These are phyloP conservation scores for Dysidea cf. avara DNA, from an alignment of 37 sponge, comb jelly and placozoan species.

Conservation along the genomic window DNA sequence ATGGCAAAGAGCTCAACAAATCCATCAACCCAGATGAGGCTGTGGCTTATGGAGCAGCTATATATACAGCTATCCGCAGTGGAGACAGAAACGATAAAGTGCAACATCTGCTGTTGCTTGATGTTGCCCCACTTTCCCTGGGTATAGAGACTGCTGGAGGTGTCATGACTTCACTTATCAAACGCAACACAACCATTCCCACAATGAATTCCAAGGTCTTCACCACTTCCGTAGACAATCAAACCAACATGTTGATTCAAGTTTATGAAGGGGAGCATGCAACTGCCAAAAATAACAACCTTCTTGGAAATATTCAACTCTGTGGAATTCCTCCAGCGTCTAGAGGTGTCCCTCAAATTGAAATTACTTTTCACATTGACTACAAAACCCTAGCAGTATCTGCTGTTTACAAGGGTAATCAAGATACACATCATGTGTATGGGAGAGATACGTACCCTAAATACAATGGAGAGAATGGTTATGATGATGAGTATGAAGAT, in stretches of 20 bases:
- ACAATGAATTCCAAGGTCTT: constrained; percentile 38
- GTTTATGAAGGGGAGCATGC: constrained; percentile 97
- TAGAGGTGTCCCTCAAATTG: constrained; percentile 95
- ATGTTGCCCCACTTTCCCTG: constrained; percentile 53
- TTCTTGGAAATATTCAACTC: constrained; percentile 92
- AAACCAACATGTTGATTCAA: constrained; percentile 84
- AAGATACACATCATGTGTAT: no score
- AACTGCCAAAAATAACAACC: constrained; percentile 94
- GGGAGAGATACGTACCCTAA: no score
- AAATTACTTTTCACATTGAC: constrained; percentile 97
- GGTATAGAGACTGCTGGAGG: constrained; percentile 67
- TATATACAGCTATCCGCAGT: constrained; percentile 58
- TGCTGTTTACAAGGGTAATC: constrained; percentile 95
- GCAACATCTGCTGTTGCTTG: constrained; percentile 42
- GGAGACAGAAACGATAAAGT: constrained; percentile 52
- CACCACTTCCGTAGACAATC: constrained; percentile 56
- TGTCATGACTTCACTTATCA: constrained; percentile 50
- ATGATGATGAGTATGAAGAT: no score
- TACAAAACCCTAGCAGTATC: constrained; percentile 94
- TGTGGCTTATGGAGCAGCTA: constrained; percentile 64
- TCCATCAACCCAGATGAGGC: constrained; percentile 66
- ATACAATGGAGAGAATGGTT: no score
- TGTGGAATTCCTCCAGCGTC: constrained; percentile 95
- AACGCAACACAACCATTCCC: constrained; percentile 57
- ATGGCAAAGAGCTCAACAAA: constrained; percentile 56